Evolutionary conservation across 1,140 invertebrate species (phyloP).

Genomic region (Mycetomoellerius zeteki): DNA sequence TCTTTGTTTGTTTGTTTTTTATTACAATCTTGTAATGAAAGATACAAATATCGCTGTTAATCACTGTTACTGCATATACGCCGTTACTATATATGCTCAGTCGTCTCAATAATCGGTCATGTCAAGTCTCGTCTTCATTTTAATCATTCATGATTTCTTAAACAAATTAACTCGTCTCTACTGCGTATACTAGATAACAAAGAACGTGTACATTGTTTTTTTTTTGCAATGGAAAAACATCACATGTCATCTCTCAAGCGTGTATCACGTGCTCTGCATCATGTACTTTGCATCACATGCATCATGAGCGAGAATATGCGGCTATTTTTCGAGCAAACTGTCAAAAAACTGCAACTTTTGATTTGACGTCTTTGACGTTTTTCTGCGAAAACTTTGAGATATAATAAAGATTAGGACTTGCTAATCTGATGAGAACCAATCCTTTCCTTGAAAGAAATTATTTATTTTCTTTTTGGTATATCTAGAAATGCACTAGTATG

Average conservation of each 20-base stretch:
- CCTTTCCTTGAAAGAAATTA: neutral
- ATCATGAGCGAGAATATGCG: neutral
- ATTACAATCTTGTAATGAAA: conserved; percentile 63
- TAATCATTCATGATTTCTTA: conserved; percentile 8
- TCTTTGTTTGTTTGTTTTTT: conserved; percentile 29
- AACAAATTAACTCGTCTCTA: conserved; percentile 5
- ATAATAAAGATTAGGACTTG: neutral
- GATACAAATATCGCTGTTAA: conserved; percentile 60
- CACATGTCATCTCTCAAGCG: neutral
- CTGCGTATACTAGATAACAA: neutral
- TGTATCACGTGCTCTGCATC: neutral
- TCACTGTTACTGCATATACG: conserved; percentile 50
- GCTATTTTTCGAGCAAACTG: conserved; percentile 20
- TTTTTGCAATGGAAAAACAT: conserved; percentile 42
- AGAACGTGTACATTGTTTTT: neutral
- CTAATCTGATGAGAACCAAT: neutral
- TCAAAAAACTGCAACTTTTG: conserved; percentile 34
- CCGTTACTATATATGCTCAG: conserved; percentile 39
- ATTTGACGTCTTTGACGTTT: conserved; percentile 11
- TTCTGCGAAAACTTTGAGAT: neutral
- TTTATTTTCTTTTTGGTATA: conserved; percentile 6
- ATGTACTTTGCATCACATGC: neutral
- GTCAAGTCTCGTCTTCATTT: neutral
- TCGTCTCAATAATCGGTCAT: conserved; percentile 28
- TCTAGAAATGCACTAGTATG: conserved; percentile 45